Conservation (phyloP, 1,140 invertebrate genomes). For the Aplysia californica region DNA sequence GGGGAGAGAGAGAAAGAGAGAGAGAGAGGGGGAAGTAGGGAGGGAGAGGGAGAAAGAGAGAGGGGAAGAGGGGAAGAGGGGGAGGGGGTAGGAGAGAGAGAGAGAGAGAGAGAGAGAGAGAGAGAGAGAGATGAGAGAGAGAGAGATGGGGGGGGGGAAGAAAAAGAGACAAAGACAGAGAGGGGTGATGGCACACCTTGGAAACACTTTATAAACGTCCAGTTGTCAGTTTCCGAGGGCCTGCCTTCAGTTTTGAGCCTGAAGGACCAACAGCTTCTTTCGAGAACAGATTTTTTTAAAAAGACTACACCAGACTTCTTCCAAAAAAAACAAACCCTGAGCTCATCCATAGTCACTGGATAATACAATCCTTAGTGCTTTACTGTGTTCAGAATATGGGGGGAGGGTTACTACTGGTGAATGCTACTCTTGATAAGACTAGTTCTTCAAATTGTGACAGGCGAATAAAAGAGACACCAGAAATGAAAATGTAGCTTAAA, state of each 20-base stretch:
- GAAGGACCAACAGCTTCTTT: neutral
- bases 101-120: neutral
- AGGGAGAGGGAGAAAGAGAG: slow-evolving; percentile 67
- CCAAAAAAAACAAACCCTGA: neutral
- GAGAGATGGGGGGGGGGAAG: neutral
- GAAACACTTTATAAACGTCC: neutral
- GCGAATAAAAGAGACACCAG: too few species aligned
- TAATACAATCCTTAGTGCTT: too few species aligned
- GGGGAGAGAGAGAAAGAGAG: slow-evolving; percentile 49
- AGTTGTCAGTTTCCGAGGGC: neutral
- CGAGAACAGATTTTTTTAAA: neutral
- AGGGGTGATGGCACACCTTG: neutral
- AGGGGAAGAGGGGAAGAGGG: slow-evolving; percentile 2
- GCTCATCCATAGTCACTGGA: too few species aligned
- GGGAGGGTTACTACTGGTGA: too few species aligned
- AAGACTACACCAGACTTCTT: neutral
- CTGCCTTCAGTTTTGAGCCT: neutral
- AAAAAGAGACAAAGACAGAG: neutral
- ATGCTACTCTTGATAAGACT: too few species aligned
- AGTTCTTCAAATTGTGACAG: too few species aligned
- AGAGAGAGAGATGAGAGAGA: neutral
- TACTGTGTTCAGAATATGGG: too few species aligned
- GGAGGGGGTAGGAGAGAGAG: neutral
- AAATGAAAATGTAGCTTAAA: too few species aligned
- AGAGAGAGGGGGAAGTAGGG: neutral